phyloP scores from a whole-genome alignment of 2,113 vertebrate species.

The Marcusenius ussheri region DNA sequence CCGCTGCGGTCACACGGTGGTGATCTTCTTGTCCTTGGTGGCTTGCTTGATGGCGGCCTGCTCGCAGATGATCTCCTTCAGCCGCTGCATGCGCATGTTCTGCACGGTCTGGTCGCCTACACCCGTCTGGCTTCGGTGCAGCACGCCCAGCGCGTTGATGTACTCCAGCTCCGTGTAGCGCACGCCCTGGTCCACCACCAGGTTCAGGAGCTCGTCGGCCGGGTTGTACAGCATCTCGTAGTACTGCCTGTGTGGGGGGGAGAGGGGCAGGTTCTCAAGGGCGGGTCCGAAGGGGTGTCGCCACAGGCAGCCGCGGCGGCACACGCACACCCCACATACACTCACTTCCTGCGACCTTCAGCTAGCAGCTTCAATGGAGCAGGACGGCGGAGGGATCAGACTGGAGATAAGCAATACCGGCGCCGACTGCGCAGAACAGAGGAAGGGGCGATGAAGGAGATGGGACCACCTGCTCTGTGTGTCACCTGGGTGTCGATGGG shows the following conservation, averaged over 20 bases:
- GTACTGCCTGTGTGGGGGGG: constrained; percentile 71
- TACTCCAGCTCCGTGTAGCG: constrained; percentile 97
- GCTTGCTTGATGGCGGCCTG: constrained; percentile 97
- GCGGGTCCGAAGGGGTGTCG: background rate
- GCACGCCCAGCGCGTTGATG: constrained; percentile 85
- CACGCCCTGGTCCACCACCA: constrained; percentile 96
- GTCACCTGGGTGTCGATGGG: background rate
- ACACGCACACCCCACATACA: background rate
- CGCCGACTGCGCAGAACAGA: background rate
- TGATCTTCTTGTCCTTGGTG: constrained; percentile 98
- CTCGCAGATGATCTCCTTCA: constrained; percentile 98
- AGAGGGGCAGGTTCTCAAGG: background rate
- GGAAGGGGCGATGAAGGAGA: background rate
- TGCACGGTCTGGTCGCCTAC: constrained; percentile 90
- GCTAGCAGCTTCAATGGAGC: background rate
- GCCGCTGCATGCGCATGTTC: constrained; percentile 82
- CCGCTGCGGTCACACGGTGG: constrained; percentile 69
- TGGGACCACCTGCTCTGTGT: background rate
- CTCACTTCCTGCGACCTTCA: background rate
- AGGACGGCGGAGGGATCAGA: background rate
- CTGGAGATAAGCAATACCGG: background rate
- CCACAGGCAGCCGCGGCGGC: background rate
- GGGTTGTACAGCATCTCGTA: constrained; percentile 99
- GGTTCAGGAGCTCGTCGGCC: constrained; percentile 86
- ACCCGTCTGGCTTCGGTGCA: constrained; percentile 93